phyloP scores from a whole-genome alignment of 2,113 vertebrate species.

The Oreochromis tanganicae region DNA sequence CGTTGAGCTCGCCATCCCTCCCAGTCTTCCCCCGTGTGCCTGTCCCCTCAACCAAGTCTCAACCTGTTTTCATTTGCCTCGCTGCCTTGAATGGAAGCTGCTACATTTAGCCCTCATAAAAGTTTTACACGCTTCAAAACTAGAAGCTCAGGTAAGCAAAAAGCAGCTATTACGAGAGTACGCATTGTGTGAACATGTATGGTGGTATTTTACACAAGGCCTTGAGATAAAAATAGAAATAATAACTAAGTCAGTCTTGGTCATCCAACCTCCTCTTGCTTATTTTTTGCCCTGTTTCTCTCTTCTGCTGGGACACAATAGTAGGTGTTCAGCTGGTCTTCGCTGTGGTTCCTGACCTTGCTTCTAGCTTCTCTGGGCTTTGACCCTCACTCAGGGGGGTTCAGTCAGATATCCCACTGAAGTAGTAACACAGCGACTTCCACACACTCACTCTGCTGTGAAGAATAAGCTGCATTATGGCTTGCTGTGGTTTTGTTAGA shows the following conservation, averaged over 20 bases:
- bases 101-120: constrained; percentile 7
- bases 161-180: background rate
- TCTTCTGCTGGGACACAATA: background rate
- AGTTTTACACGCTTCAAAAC: background rate
- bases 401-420: background rate
- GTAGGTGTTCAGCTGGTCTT: background rate
- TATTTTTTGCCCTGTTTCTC: background rate
- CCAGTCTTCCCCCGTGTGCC: constrained; percentile 13
- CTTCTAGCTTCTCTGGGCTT: constrained; percentile 17
- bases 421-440: background rate
- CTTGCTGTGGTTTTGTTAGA: background rate
- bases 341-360: constrained; percentile 39
- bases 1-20: constrained; percentile 14
- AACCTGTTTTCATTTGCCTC: constrained; percentile 13
- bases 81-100: background rate
- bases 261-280: background rate
- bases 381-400: constrained; percentile 26
- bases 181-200: background rate
- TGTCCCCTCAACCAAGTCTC: constrained; percentile 24
- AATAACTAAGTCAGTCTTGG: background rate
- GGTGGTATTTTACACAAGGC: background rate
- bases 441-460: background rate
- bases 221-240: background rate
- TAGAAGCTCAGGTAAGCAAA: background rate
- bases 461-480: background rate